phyloP scores from a whole-genome alignment of 2,797 vertebrate species.

The Gastrophryne carolinensis region DNA sequence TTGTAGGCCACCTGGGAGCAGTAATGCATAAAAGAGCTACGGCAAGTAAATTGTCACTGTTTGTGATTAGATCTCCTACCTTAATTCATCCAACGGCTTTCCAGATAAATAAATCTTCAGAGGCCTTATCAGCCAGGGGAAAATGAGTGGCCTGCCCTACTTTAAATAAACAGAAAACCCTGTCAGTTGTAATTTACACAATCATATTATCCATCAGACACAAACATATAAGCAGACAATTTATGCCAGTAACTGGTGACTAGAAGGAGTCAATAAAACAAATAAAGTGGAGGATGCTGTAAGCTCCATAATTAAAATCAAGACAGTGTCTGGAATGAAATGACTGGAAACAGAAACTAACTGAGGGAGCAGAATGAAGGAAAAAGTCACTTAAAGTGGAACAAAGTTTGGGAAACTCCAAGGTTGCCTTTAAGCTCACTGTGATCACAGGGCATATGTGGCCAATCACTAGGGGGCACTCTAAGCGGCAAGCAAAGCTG shows the following conservation, averaged over 20 bases:
- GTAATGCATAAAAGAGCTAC: not conserved
- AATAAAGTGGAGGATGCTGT: not conserved
- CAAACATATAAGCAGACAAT: not conserved
- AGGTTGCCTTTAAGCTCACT: too few relatives aligned
- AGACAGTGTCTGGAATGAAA: not conserved
- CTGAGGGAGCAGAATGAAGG: too few relatives aligned
- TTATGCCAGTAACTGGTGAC: not conserved
- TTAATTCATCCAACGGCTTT: conserved; percentile 12
- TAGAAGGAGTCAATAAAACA: not conserved
- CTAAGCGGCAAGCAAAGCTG: too few relatives aligned
- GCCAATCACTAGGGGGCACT: too few relatives aligned
- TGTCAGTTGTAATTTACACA: conserved; percentile 1
- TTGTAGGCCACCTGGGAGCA: not conserved
- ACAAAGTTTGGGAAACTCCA: too few relatives aligned
- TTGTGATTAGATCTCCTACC: conserved; percentile 1
- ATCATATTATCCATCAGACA: not conserved
- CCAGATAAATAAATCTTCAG: conserved; percentile 17
- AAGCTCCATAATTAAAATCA: not conserved
- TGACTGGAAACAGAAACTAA: not conserved
- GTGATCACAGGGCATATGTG: too few relatives aligned
- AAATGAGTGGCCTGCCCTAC: conserved; percentile 5
- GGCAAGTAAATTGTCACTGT: not conserved
- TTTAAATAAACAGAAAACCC: conserved; percentile 22
- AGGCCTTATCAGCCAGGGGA: not conserved
- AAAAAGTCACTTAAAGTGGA: too few relatives aligned